Percentiles rank a stretch among this genome's conserved stretches.
Conservation (phyloP, 2,888 invertebrate species). For the Lochmaea capreae region DNA sequence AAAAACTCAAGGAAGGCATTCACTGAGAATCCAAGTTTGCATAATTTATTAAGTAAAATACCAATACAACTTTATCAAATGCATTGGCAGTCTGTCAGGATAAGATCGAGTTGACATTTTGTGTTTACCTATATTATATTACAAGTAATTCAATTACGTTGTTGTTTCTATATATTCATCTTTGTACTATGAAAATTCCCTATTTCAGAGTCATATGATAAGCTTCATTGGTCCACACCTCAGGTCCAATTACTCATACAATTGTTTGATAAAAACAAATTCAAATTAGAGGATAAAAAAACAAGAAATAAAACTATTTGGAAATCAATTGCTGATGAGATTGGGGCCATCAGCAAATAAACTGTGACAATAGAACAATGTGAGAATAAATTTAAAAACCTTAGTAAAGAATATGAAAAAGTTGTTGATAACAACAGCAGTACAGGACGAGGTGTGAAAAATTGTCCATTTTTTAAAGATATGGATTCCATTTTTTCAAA, state of each 20-base stretch:
- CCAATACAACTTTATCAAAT: too few relatives aligned
- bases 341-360: conserved; percentile 18
- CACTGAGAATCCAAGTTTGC: too few relatives aligned
- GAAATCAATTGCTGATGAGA: conserved; percentile 30
- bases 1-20: too few relatives aligned
- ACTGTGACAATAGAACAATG: too few relatives aligned
- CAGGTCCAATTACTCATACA: conserved; percentile 24
- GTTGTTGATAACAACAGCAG: conserved; percentile 18
- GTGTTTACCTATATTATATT: conserved; percentile 2
- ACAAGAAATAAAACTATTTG: conserved; percentile 16
- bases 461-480: conserved; percentile 26
- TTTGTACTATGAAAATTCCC: conserved; percentile 5
- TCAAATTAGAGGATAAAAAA: conserved; percentile 20
- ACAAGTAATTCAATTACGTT: conserved; percentile 13
- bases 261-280: conserved; percentile 19
- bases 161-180: conserved; percentile 9
- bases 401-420: conserved; percentile 10
- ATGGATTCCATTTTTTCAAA: conserved; percentile 23
- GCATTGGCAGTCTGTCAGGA: not conserved
- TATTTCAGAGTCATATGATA: conserved; percentile 23
- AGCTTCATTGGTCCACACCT: conserved; percentile 22
- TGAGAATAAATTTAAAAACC: conserved; percentile 24
- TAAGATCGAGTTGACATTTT: conserved; percentile 4
- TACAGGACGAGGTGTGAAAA: conserved; percentile 23
- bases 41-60: too few relatives aligned